Base-by-base conservation (phyloP, 2,888 invertebrate species). In the Ectropis crepuscularia region DNA sequence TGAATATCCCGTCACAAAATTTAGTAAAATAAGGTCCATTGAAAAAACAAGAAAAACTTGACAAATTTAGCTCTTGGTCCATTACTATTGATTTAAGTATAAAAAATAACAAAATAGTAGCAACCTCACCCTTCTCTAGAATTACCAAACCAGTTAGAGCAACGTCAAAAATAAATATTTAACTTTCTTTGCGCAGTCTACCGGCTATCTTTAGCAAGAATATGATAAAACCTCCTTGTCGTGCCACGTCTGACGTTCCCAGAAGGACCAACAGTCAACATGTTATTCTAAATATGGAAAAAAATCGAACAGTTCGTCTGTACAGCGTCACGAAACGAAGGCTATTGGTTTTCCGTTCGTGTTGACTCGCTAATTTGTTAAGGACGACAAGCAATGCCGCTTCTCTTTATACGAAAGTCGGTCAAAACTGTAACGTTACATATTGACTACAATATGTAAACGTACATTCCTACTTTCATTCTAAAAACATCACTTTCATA, bases 251-350 rank as follows among this genome's bases (percentile, higher is more conserved):
- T 72, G 70, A 68, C 71, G 62, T 90, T 90, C 90, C 71, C 72
- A 84, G 90, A 90, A 90, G 88, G 89, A 80, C 77, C 69, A 74
- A 80, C 74, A 75, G 87, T 88, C 84, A 87, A 89, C 80, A 88
- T 66, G 60, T 65, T 53, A 68, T 80, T 78, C 80, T 74, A 79
- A 82, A 79, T 76, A 74, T 71, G 39, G 72, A 78, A 78, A 78
- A n/a, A 71, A 78, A 80, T 81, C 77, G 74, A 78, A 87, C 83
- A 62, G 49, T 68, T 71, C 70, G 70, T 74, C 74, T 78, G 79
- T 76, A 77, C 67, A 63, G 65, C 74, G 80, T 87, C 86, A 87
- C 88, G 88, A 82, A 72, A 69, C 70, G 72, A 80, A 81, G 78
- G 75, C 70, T 74, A 79, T 80, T 70, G 69, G 69, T 70, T 70